phyloP scores from a whole-genome alignment of 2,797 vertebrate species.

The Myotis daubentonii region DNA sequence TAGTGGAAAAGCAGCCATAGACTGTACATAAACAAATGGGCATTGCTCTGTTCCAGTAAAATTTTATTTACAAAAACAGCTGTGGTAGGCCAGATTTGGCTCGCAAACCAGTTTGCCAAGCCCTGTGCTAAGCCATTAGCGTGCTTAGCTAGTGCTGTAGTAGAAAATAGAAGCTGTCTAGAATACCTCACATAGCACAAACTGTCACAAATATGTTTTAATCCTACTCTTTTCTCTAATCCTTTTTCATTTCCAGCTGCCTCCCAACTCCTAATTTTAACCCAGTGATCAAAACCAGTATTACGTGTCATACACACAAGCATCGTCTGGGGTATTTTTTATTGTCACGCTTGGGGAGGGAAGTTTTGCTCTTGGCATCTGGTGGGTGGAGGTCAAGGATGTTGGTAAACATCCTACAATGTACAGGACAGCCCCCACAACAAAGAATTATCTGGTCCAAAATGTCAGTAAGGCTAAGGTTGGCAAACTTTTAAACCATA shows the following conservation, averaged over 20 bases:
- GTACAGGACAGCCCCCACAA: not conserved
- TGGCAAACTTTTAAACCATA: not conserved
- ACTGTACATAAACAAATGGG: not conserved
- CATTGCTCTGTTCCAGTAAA: not conserved
- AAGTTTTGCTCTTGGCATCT: not conserved
- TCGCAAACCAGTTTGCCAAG: not conserved
- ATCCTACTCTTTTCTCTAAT: not conserved
- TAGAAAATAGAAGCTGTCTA: not conserved
- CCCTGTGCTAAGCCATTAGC: not conserved
- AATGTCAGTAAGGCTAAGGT: not conserved
- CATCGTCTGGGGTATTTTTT: not conserved
- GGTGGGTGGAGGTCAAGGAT: not conserved
- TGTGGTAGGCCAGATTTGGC: not conserved
- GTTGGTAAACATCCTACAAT: not conserved
- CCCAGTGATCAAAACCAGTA: not conserved
- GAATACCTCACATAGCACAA: not conserved
- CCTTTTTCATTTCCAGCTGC: not conserved
- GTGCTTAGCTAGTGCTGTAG: not conserved
- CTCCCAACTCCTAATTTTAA: slow-evolving; percentile 9
- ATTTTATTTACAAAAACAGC: not conserved
- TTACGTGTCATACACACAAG: not conserved
- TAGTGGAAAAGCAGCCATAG: not conserved
- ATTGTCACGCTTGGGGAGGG: not conserved
- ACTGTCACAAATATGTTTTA: not conserved
- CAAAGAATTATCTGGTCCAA: not conserved